A percentile compares a stretch with the other conserved stretches of the same genome.
These are phyloP conservation scores for Sebastes melanostomus DNA, from an alignment of 2,797 vertebrate genomes.

Conservation along the genomic window DNA sequence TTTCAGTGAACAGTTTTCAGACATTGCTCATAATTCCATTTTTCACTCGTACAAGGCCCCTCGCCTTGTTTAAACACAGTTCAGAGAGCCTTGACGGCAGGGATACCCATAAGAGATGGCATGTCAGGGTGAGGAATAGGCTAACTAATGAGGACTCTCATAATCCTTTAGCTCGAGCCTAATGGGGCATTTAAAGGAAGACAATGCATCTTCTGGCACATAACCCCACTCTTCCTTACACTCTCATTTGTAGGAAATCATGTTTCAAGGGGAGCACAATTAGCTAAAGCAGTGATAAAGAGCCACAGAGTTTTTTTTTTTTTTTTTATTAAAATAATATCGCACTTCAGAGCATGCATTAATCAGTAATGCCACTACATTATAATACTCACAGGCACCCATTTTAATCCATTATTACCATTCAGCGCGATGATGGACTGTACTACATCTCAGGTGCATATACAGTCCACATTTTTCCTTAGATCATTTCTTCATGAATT, in stretches of 20 bases:
- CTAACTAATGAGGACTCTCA: constrained; percentile 83
- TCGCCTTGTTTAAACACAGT: constrained; percentile 75
- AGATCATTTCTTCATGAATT: background rate
- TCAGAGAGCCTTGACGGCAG: constrained; percentile 67
- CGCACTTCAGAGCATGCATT: constrained; percentile 58
- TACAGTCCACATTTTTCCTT: constrained; percentile 1
- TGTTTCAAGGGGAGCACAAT: constrained; percentile 84
- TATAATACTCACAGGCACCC: constrained; percentile 23
- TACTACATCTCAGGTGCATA: background rate
- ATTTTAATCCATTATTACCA: constrained; percentile 32
- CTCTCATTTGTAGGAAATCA: constrained; percentile 86
- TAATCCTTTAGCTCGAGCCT: constrained; percentile 82
- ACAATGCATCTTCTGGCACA: constrained; percentile 81
- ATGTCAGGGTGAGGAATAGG: constrained; percentile 80
- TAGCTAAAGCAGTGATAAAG: constrained; percentile 81
- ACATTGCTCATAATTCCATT: constrained; percentile 50
- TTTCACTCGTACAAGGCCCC: constrained; percentile 49
- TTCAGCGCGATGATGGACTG: background rate
- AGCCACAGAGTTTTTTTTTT: constrained; percentile 25
- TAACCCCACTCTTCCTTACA: constrained; percentile 80
- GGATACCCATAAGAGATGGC: constrained; percentile 74
- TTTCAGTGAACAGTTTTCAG: constrained; percentile 3
- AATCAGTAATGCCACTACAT: constrained; percentile 41
- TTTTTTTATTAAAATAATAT: constrained; percentile 60
- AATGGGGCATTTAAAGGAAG: constrained; percentile 86